Conservation (phyloP, 2,113 vertebrate species). For the Indri indri region DNA sequence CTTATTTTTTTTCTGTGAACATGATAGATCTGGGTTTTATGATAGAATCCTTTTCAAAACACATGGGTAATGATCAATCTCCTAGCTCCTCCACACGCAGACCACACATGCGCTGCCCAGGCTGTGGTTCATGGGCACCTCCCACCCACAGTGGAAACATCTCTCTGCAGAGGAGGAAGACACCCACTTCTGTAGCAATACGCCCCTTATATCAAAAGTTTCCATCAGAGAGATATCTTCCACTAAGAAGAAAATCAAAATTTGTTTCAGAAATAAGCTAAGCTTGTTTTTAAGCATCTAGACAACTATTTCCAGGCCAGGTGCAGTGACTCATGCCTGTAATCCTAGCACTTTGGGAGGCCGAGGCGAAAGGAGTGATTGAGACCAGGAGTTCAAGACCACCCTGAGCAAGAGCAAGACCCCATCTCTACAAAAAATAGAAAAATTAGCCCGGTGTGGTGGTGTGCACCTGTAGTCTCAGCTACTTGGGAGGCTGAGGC, state of each 20-base stretch:
- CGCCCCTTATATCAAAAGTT: constrained; percentile 47
- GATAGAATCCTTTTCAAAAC: neutral
- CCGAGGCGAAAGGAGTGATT: no score
- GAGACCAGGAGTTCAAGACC: no score
- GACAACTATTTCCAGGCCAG: neutral
- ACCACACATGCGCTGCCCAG: neutral
- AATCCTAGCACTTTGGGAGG: no score
- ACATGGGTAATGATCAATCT: accelerated
- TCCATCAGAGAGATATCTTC: constrained; percentile 51
- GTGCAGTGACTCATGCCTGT: no score
- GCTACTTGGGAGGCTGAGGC: no score
- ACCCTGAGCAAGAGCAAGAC: no score
- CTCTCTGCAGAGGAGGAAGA: neutral
- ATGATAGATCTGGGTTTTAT: neutral
- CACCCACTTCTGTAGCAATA: neutral
- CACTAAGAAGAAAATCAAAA: constrained; percentile 23
- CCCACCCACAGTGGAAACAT: constrained; percentile 53
- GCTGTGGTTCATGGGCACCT: accelerated
- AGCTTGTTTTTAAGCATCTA: neutral
- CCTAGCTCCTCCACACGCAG: neutral
- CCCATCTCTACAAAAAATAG: no score
- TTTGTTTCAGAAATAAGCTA: neutral
- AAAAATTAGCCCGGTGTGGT: no score
- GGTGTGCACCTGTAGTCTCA: no score
- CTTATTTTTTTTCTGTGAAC: neutral